Percentiles rank a stretch among this genome's conserved stretches.
These are phyloP conservation scores for Etheostoma nigrum DNA, from an alignment of 2,797 vertebrate genomes.

Conservation along the genomic window DNA sequence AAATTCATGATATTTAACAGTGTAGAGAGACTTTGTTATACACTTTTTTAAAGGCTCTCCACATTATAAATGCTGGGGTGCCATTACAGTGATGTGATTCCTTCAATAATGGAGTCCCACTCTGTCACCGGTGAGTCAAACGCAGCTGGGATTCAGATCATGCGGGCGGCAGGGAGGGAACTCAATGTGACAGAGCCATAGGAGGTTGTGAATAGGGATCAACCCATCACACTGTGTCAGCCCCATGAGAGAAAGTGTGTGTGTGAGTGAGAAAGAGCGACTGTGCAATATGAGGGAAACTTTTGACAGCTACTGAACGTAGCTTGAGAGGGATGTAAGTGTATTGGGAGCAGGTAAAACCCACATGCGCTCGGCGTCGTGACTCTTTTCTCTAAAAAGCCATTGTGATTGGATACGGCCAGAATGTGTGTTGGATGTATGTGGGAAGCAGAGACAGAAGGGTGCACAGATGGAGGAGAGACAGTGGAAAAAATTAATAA, in stretches of 20 bases:
- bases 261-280: not conserved
- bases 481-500: conserved; percentile 63
- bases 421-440: conserved; percentile 75
- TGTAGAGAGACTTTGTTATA: no score
- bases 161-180: not conserved
- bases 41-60: no score
- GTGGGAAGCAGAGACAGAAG: conserved; percentile 77
- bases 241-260: conserved; percentile 24
- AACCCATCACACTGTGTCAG: conserved; percentile 21
- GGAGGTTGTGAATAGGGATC: conserved; percentile 26
- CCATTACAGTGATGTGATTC: conserved; percentile 11
- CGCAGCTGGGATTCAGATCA: conserved; percentile 7
- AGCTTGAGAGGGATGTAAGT: not conserved
- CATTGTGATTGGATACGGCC: conserved; percentile 49
- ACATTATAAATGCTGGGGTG: conserved; percentile 19
- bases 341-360: conserved; percentile 39
- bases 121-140: conserved; percentile 9
- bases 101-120: conserved; percentile 8
- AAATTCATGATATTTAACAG: no score
- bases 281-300: not conserved
- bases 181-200: conserved; percentile 13
- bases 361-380: conserved; percentile 51
- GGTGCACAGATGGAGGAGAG: conserved; percentile 72
- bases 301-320: not conserved
- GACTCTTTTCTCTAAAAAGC: conserved; percentile 59